phyloP scores from a whole-genome alignment of 2,113 vertebrate species.

The Heliornis fulica region DNA sequence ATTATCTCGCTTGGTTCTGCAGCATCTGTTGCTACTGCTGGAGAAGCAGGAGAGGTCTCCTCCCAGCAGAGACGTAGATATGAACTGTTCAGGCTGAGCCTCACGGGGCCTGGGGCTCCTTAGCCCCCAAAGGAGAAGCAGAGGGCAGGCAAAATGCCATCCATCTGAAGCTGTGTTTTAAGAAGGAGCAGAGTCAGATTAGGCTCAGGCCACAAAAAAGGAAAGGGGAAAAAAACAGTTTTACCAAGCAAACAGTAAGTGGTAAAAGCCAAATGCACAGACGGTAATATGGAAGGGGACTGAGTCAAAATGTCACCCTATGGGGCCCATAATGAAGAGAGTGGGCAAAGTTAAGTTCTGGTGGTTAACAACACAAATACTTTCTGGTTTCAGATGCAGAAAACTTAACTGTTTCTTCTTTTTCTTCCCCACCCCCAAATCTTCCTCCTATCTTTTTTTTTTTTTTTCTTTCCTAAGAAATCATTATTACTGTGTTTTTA shows the following conservation, averaged over 20 bases:
- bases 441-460: not conserved
- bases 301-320: not conserved
- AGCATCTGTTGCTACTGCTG: not conserved
- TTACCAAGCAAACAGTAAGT: not conserved
- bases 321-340: not conserved
- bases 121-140: not conserved
- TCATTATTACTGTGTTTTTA: not conserved
- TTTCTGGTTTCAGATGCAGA: not conserved
- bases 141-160: not conserved
- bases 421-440: not conserved
- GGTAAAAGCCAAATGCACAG: not conserved
- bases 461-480: not conserved
- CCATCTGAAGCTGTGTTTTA: not conserved
- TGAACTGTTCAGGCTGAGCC: not conserved
- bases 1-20: not conserved
- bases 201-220: not conserved
- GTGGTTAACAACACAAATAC: not conserved
- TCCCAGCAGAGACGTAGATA: not conserved
- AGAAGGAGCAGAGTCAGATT: not conserved
- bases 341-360: not conserved
- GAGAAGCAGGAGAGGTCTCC: not conserved
- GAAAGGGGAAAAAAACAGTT: not conserved
- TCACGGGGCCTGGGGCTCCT: not conserved
- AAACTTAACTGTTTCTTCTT: not conserved
- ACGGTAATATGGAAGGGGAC: not conserved